These are phyloP conservation scores for Adrianichthys oophorus DNA, from an alignment of 2,797 vertebrate genomes.

Conservation along the genomic window DNA sequence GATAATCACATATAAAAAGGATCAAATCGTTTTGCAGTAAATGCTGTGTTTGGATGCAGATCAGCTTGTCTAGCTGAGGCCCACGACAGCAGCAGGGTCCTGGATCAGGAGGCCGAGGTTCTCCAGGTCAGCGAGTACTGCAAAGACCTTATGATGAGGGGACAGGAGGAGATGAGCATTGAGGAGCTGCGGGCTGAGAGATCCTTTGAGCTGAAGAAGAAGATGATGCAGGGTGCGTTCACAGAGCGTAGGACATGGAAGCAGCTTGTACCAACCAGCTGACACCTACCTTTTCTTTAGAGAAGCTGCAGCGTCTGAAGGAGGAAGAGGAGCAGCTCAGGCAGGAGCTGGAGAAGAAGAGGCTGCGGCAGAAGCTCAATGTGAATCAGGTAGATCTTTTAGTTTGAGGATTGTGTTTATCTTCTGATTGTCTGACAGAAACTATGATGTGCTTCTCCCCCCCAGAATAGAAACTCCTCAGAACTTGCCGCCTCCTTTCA, in stretches of 20 bases:
- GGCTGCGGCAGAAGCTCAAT: slow-evolving; percentile 25
- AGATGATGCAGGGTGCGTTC: slow-evolving; percentile 23
- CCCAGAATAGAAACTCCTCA: neutral
- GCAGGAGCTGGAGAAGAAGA: slow-evolving; percentile 58
- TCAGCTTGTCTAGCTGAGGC: neutral
- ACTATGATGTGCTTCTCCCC: neutral
- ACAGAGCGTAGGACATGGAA: neutral
- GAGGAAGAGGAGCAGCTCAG: slow-evolving; percentile 50
- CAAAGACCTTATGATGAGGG: slow-evolving; percentile 79
- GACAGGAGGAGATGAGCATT: slow-evolving; percentile 80
- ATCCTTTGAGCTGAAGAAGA: slow-evolving; percentile 43
- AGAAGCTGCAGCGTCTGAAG: slow-evolving; percentile 32
- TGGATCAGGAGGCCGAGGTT: neutral
- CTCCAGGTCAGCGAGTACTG: slow-evolving; percentile 71
- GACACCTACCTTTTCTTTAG: slow-evolving; percentile 27
- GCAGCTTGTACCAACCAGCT: neutral
- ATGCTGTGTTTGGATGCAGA: slow-evolving; percentile 6
- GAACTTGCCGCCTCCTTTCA: slow-evolving; percentile 10
- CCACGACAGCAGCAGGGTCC: neutral
- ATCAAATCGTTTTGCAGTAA: no score
- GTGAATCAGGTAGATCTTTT: neutral
- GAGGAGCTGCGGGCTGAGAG: slow-evolving; percentile 86
- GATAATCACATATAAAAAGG: no score
- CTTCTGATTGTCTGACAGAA: no score
- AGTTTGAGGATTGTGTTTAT: no score